Evolutionary conservation across 1,140 invertebrate species (phyloP), one percentile per base, ranked within the genome.

Genomic region (Acromyrmex charruanus): DNA sequence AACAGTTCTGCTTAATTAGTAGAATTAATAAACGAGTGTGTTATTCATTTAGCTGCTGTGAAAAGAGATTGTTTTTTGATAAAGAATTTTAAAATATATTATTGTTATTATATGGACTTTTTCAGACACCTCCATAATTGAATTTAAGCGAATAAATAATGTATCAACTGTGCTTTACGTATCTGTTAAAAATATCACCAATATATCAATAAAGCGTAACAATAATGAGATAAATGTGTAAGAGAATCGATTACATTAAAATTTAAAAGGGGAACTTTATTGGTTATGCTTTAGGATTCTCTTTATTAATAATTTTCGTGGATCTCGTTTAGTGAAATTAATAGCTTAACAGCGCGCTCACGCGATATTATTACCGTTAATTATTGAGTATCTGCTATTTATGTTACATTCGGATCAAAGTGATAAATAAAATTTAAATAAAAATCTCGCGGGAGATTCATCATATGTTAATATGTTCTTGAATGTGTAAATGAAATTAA

Each of bases 291-390:
- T 81, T 25, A 28, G 21, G 6, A 71, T 81, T 69, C 49, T 69
- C 28, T 71, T 71, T 58, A 71, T 81, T 51, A 81, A 81, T 81
- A 58, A 81, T 81, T 81, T 69, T 71, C 21, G 9, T 9, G 44
- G 6, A n/a, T 39, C 44, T 39, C 49, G 65, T 55, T 69, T 21
- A 68, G 3, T 0, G 49, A 71, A 81, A 55, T 81, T 71, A 81
- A 81, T 55, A 81, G 12, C 18, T 68, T 16, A 66, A 53, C n/a
- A 14, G 44, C 28, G 28, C 12, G 35, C 31, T 25, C 63, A 12
- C 10, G n/a, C 12, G 6, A 55, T 49, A 55, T 81, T 49, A 55
- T 81, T 68, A 81, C 21, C 28, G 7, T 79, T 3, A 71, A 81
- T 81, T 81, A 69, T 69, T 21, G 31, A 81, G 31, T 18, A 69